Evolutionary conservation across 2,797 vertebrate genomes (phyloP), one percentile per base, ranked within the genome.

Genomic region (Thaleichthys pacificus): DNA sequence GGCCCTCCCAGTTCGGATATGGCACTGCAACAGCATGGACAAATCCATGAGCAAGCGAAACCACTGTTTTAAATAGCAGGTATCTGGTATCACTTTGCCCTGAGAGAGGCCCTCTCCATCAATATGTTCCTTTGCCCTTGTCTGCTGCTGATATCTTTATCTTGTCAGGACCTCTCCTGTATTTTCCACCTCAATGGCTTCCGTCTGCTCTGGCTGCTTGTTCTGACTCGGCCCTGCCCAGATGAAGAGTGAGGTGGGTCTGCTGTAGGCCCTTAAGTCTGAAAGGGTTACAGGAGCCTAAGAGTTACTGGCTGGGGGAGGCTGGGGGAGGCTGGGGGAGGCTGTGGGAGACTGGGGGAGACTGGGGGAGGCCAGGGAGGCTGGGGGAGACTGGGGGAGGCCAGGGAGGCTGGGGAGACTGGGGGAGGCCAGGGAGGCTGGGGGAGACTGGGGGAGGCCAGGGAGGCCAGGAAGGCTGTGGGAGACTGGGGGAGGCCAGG

Each of bases 61-160:
- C 82, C 88, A 87, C 88, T 90, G 91, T 92, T 93, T 93, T 92
- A 93, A 93, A 93, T 93, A 92, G 92, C 89, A 90, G 88, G 89
- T 92, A 92, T 93, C 91, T 90, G 89, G 90, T 93, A 90, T 93
- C 91, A 77, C 86, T 69, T 66, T 76, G 85, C 84, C 84, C 87
- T 84, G 83, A 83, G 80, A 89, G 87, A 87, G 89, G 49, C 88
- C 86, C 65, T 30, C 87, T 92, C 87, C 86, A 89, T 93, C 91
- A 91, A 91, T 91, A 92, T 91, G 90, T 86, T 91, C 89, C 86
- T 91, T 89, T 93, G 90, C 91, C 91, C 91, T 93, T 91, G 91
- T 91, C 92, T 90, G 86, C 88, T 90, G 81, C 91, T 89, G 89
- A 91, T 91, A 90, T 90, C 91, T 92, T 91, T 91, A 91, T 92